These are phyloP conservation scores for Hippocampus abdominalis DNA, from an alignment of 2,113 vertebrate genomes.

Conservation along the genomic window DNA sequence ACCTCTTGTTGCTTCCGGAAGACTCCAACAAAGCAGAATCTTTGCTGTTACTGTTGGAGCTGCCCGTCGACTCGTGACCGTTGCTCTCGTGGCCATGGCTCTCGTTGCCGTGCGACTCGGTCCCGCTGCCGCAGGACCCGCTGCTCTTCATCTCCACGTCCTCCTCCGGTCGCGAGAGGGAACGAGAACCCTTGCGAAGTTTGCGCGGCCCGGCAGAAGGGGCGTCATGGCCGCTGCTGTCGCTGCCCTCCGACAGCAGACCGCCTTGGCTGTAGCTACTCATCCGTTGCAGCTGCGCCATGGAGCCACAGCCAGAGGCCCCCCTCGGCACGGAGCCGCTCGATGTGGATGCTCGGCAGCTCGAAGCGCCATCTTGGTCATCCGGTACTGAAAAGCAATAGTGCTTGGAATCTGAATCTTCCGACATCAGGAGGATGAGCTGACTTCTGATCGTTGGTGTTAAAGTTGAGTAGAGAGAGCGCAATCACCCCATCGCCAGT, in stretches of 20 bases:
- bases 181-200: slow-evolving; percentile 60
- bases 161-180: slow-evolving; percentile 71
- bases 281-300: slow-evolving; percentile 71
- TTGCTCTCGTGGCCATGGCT: slow-evolving; percentile 73
- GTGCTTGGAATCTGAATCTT: slow-evolving; percentile 59
- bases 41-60: slow-evolving; percentile 80
- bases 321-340: slow-evolving; percentile 47
- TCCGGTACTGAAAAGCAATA: slow-evolving; percentile 62
- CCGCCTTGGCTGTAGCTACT: slow-evolving; percentile 67
- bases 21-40: slow-evolving; percentile 80
- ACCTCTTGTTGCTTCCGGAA: slow-evolving; percentile 77
- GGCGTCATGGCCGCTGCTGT: slow-evolving; percentile 60
- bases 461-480: not conserved
- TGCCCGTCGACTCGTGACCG: slow-evolving; percentile 72
- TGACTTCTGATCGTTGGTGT: slow-evolving; percentile 3
- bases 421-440: slow-evolving; percentile 60
- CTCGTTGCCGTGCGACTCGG: slow-evolving; percentile 75
- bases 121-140: slow-evolving; percentile 81
- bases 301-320: slow-evolving; percentile 46
- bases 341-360: slow-evolving; percentile 18
- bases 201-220: slow-evolving; percentile 36
- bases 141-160: slow-evolving; percentile 88
- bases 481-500: slow-evolving; percentile 52
- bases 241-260: slow-evolving; percentile 72
- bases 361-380: slow-evolving; percentile 47